Conservation (phyloP, 2,113 vertebrate species). For the Hemichromis elongatus region DNA sequence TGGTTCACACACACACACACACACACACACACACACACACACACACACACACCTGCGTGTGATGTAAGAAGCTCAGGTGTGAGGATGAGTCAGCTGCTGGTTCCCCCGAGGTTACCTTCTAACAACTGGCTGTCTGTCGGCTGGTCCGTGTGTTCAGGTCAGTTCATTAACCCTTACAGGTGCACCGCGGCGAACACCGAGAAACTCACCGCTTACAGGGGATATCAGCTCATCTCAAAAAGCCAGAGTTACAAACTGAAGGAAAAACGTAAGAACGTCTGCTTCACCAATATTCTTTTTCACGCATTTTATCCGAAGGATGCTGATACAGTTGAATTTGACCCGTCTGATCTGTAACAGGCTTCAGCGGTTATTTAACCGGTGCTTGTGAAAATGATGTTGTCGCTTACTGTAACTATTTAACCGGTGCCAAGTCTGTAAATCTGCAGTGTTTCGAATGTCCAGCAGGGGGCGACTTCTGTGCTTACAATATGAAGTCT, state of each 20-base stretch:
- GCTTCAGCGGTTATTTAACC: rapidly evolving
- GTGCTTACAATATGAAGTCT: not conserved
- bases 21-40: not conserved
- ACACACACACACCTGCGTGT: not conserved
- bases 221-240: not conserved
- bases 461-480: rapidly evolving
- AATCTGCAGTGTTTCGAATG: rapidly evolving
- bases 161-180: not conserved
- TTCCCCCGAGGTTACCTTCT: not conserved
- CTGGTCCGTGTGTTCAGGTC: not conserved
- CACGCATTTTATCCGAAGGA: rapidly evolving
- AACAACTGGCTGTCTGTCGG: not conserved
- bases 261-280: not conserved
- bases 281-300: not conserved
- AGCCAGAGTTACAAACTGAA: not conserved
- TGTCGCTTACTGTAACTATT: not conserved
- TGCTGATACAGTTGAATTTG: not conserved
- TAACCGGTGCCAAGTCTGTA: rapidly evolving
- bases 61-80: constrained; percentile 25
- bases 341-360: not conserved
- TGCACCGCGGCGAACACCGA: not conserved
- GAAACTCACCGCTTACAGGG: not conserved
- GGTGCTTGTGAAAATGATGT: rapidly evolving
- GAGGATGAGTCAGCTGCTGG: constrained; percentile 6
- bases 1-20: not conserved